Base-by-base conservation (phyloP, 2,113 vertebrate genomes). In the Lasiurus borealis region DNA sequence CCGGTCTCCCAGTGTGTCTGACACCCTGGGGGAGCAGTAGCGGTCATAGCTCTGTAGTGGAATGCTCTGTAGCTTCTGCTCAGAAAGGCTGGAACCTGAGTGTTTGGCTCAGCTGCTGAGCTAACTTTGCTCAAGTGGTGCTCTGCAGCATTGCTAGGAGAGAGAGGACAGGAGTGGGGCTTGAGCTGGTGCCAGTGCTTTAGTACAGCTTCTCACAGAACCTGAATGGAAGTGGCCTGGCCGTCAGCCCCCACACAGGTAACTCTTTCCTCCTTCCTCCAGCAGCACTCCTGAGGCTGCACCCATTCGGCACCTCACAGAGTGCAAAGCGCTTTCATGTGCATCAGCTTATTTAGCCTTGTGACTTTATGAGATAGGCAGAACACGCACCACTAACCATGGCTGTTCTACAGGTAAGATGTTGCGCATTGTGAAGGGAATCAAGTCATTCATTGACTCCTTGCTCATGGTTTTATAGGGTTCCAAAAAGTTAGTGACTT, bases 131-230 rank as follows among this genome's bases (percentile, higher is more conserved):
- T 94, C 73, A 44, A 93, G 95, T 96, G 91, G 94, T 97, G 96
- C 96, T 96, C 96, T 95, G 96, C 81, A 94, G 95, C 94, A n/a
- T 96, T 96, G 84, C 94, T 95, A 50, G 93, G 95, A 98, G 93
- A 97, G 88, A 50, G 6, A 94, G 96, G 94, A 91, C 77, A 64
- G 86, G 87, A 95, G 96, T 95, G 94, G 97, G 96, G 83, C 98
- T 96, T 97, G 96, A 98, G 93, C 90, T 82, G 87, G 77, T 97
- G 95, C 97, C 94, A 97, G 87, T 14, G 1, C 91, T 98, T 96
- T 96, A 96, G 97, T 97, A 97, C 88, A 95, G 96, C 92, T 96
- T 97, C 95, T 97, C 95, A 93, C 85, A 66, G 97, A 97, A 94
- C 94, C 96, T 97, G 95, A 97, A 86, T 97, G 95, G 50, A 97